Conservation (phyloP, 2,797 vertebrate species). For the Xenopus petersii region DNA sequence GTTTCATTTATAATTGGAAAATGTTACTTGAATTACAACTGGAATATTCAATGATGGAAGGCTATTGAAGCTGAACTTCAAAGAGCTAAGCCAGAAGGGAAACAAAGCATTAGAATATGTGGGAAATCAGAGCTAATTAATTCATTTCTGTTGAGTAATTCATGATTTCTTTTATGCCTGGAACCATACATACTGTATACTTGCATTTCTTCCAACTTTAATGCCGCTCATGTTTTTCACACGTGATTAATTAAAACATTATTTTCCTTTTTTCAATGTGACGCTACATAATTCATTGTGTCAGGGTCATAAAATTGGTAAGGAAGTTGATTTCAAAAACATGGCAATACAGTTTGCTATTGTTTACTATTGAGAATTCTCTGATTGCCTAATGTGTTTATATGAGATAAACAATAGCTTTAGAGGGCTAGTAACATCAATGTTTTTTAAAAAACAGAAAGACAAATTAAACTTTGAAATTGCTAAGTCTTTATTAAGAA, state of each 20-base stretch:
- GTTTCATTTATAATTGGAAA: conserved; percentile 48
- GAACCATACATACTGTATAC: conserved; percentile 28
- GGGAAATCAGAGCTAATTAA: conserved; percentile 44
- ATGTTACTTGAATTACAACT: conserved; percentile 44
- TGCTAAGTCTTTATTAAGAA: too few species aligned
- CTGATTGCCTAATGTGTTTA: not conserved
- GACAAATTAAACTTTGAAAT: too few species aligned
- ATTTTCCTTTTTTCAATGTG: not conserved
- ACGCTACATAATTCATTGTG: conserved; percentile 13
- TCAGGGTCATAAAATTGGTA: not conserved
- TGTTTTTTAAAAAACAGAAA: too few species aligned
- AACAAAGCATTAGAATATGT: conserved; percentile 45
- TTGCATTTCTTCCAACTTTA: conserved; percentile 30
- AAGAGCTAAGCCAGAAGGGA: conserved; percentile 45
- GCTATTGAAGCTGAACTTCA: conserved; percentile 48
- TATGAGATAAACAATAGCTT: too few species aligned
- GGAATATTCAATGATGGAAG: conserved; percentile 42
- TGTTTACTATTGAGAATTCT: not conserved
- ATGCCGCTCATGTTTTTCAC: conserved; percentile 7
- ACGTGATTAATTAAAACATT: conserved; percentile 26
- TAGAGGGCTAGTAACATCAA: too few species aligned
- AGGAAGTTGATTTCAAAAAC: not conserved
- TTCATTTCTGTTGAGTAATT: conserved; percentile 45
- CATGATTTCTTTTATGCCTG: conserved; percentile 41
- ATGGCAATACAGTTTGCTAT: not conserved